Base-by-base conservation (phyloP, 1,140 invertebrate genomes). In the Aphelinus certus region DNA sequence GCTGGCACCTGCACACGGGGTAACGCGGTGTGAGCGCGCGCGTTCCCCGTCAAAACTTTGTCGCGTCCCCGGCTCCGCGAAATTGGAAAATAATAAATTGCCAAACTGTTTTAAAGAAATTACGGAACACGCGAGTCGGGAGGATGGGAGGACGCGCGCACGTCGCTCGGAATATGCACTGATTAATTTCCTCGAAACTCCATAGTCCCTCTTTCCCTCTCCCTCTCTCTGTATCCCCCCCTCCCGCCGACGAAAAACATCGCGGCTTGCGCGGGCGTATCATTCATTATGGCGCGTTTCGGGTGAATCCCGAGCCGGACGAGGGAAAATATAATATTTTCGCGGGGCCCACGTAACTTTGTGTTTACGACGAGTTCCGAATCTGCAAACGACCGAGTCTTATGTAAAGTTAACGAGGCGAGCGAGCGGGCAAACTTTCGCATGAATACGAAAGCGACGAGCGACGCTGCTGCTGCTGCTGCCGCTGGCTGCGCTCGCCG, bases 51-150 rank as follows among this genome's bases (percentile, higher is more conserved):
- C 73, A 65, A 75, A 75, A 26, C n/a, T 71, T 75, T 57, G 45
- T 47, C 67, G 47, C 67, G 47, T 48, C 4, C 48, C 4, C 56
- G 72, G 72, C 76, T 76, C 75, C 69, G 78, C 73, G 77, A 82
- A 84, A 84, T 84, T 82, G 83, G 79, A 84, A 83, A 82, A 84
- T 84, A 83, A 84, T 83, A 84, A 84, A 83, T 83, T 83, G 83
- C 79, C 79, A 84, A 84, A 84, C 83, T 83, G 82, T 81, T 82
- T 84, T 81, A 83, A 84, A 83, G 83, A 83, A 84, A 83, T 84
- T 84, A 83, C 55, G 7, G 3, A 49, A 5, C 1, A 51, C 47
- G 56, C 62, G 46, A 45, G 45, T 47, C 5, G 45, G 42, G 42
- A 3, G 55, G 7, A 55, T 53, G n/a, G 61, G 66, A 57, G 26